Evolutionary conservation across 2,888 invertebrate genomes (phyloP), one percentile per base, ranked within the genome.

Genomic region (Formica aserva): DNA sequence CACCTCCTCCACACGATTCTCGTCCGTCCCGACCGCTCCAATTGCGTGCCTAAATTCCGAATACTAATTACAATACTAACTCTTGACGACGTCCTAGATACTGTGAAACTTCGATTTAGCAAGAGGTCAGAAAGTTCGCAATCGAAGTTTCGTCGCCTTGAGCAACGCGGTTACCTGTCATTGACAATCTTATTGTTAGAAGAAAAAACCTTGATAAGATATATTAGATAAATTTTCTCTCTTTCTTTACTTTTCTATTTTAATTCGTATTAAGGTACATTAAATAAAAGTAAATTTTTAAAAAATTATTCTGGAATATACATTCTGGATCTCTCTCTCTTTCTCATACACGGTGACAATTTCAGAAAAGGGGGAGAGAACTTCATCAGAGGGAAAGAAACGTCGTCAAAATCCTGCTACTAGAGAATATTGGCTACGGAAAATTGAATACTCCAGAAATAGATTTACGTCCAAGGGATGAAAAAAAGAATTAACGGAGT

Each of bases 31-130:
- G 66, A 1, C 5, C 18, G 35, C 9, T n/a, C 52, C 29, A 29
- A 65, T 65, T 48, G 48, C 18, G 6, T 4, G 22, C 18, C 22
- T 48, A 41, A 75, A 45, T 48, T 8, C 5, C 38, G 22, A 8
- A 1, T 76, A 66, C 66, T 48, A 66, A 76, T 52, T 22, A 18
- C 18, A 76, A 52, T 35, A 38, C 18, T 38, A 66, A 52, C 45
- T 48, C 1, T 8, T 41, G 26, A 18, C 29, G 6, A 32, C 4
- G 29, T n/a, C n/a, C 63, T 63, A 75, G 29, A 62, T 15, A 45
- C 5, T 15, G 15, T 22, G 15, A 75, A 38, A 35, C 32, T 15
- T 75, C 13, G 9, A n/a, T 75, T 75, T 29, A 60, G 8, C 57
- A n/a, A 60, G 6, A 38, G 22, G 0, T 13, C 13, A 8, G 15